These are phyloP conservation scores for Ophioderma brevispina DNA, from an alignment of 35 echinoderm and acorn worm genomes.

Conservation along the genomic window DNA sequence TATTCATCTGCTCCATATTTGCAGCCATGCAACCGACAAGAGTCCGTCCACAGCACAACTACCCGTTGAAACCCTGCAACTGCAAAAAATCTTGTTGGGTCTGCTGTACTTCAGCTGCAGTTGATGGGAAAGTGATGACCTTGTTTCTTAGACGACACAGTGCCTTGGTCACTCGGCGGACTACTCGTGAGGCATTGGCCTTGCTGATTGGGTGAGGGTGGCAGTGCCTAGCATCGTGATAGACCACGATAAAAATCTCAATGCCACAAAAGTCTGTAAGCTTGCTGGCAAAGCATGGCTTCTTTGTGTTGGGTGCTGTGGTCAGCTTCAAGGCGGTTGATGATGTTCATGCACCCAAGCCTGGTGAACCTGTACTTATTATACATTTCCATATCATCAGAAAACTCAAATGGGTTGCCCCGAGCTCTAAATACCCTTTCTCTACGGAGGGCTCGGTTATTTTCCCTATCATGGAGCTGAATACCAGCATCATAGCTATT, in stretches of 20 bases:
- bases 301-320: slow-evolving; percentile 57
- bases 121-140: slow-evolving; percentile 51
- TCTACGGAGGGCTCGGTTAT: slow-evolving; percentile 28
- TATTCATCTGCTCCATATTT: slow-evolving; percentile 33
- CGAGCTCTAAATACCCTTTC: slow-evolving; percentile 53
- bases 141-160: slow-evolving; percentile 30
- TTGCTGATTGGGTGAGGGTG: slow-evolving; percentile 54
- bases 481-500: no score
- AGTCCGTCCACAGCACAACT: slow-evolving; percentile 60
- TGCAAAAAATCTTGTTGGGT: slow-evolving; percentile 40
- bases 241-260: slow-evolving; percentile 53
- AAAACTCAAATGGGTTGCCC: slow-evolving; percentile 44
- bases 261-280: slow-evolving; percentile 61
- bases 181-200: slow-evolving; percentile 39
- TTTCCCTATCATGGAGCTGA: background rate
- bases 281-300: slow-evolving; percentile 43
- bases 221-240: background rate
- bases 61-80: slow-evolving; percentile 29
- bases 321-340: background rate
- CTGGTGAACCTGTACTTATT: slow-evolving; percentile 56
- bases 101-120: background rate
- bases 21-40: slow-evolving; percentile 58
- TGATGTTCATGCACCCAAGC: slow-evolving; percentile 46
- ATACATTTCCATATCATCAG: slow-evolving; percentile 55
- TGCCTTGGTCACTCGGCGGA: slow-evolving; percentile 43